phyloP scores from a whole-genome alignment of 2,888 invertebrate species.

The Noctua fimbriata region DNA sequence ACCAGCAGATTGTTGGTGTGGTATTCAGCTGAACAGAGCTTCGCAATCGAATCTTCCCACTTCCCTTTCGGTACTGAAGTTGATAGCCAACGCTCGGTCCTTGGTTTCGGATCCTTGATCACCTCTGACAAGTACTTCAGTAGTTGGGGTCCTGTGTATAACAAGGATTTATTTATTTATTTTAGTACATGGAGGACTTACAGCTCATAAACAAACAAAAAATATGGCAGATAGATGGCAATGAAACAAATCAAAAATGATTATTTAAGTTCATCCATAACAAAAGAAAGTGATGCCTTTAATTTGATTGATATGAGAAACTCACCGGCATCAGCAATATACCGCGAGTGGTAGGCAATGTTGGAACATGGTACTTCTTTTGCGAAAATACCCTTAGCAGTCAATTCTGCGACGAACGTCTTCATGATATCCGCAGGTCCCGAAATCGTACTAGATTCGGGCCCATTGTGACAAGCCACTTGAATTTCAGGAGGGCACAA shows the following conservation, averaged over 20 bases:
- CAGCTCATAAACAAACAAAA: no score
- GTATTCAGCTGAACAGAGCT: conserved; percentile 94
- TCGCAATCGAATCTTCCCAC: conserved; percentile 70
- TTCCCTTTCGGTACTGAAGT: conserved; percentile 92
- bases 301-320: neutral
- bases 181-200: no score
- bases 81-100: conserved; percentile 94
- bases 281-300: neutral
- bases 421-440: conserved; percentile 92
- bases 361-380: conserved; percentile 92
- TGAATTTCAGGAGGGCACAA: conserved; percentile 91
- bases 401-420: conserved; percentile 88
- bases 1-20: conserved; percentile 94
- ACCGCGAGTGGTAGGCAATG: conserved; percentile 96
- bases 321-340: conserved; percentile 92
- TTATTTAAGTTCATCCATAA: neutral
- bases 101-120: conserved; percentile 90
- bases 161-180: neutral
- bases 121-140: conserved; percentile 89
- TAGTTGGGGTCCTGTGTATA: conserved; percentile 78
- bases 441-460: conserved; percentile 94
- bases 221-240: neutral
- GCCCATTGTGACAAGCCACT: conserved; percentile 95
- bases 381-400: conserved; percentile 77
- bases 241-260: neutral